A percentile compares a stretch with the other conserved stretches of the same genome.
phyloP scores from a whole-genome alignment of 2,113 vertebrate species.

The Seriola dumerili region DNA sequence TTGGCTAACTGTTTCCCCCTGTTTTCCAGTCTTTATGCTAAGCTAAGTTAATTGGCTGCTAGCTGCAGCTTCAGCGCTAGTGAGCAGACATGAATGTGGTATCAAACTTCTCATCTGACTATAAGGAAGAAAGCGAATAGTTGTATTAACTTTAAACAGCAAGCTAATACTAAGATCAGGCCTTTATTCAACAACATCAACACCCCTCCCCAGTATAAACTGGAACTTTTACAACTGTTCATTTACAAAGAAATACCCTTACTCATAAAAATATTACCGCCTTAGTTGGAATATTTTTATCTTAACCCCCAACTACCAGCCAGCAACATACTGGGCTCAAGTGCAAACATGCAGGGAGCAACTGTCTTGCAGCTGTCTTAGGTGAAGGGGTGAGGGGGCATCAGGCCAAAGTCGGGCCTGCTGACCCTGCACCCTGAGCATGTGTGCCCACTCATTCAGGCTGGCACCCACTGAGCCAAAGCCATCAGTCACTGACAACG shows the following conservation, averaged over 20 bases:
- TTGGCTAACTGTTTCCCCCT: neutral
- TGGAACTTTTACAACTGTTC: conserved; percentile 9
- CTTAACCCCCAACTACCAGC: conserved; percentile 18
- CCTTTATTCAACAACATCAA: neutral
- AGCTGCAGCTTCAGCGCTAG: neutral
- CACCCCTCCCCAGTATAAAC: neutral
- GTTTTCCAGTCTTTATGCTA: neutral
- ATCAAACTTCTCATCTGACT: neutral
- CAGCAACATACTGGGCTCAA: conserved; percentile 38
- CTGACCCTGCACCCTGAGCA: conserved; percentile 49
- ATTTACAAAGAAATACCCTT: neutral
- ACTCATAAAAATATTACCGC: conserved; percentile 40
- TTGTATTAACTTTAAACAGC: neutral
- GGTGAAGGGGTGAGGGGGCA: conserved; percentile 37
- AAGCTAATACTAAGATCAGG: neutral
- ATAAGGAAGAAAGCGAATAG: too few species aligned
- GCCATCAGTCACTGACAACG: conserved; percentile 48
- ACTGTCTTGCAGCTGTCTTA: conserved; percentile 73
- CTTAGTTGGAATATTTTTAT: conserved; percentile 48
- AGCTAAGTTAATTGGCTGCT: neutral
- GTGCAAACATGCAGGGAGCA: conserved; percentile 38
- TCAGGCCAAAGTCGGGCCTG: conserved; percentile 38
- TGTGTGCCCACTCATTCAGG: conserved; percentile 60
- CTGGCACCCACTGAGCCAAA: conserved; percentile 46
- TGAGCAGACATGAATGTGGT: neutral